These are phyloP conservation scores for Rhodinocichla rosea DNA, from an alignment of 2,113 vertebrate genomes.

Conservation along the genomic window DNA sequence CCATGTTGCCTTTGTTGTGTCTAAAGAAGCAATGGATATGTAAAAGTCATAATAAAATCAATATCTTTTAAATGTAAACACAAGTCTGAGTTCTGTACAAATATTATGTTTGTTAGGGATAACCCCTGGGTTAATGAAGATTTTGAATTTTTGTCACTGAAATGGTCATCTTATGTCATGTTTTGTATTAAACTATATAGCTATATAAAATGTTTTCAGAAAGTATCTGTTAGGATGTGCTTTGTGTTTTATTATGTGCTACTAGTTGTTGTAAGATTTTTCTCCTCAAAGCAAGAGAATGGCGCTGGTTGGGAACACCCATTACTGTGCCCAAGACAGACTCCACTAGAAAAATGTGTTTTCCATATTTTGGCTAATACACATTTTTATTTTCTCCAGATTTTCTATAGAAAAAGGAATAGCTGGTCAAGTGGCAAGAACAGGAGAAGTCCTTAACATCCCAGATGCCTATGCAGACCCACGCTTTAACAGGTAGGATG, in stretches of 20 bases:
- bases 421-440: slow-evolving; percentile 95
- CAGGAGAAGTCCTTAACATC: slow-evolving; percentile 97
- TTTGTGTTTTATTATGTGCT: background rate
- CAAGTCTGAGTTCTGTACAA: background rate
- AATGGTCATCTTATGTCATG: background rate
- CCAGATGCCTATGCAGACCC: slow-evolving; percentile 99
- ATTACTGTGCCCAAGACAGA: background rate
- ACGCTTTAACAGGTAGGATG: slow-evolving; percentile 92
- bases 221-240: background rate
- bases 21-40: background rate
- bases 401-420: slow-evolving; percentile 99
- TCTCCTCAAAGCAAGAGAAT: slow-evolving; percentile 21
- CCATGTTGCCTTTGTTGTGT: background rate
- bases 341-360: background rate
- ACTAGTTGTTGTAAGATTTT: background rate
- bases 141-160: background rate
- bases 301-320: background rate
- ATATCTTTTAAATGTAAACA: background rate
- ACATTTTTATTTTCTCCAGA: slow-evolving; percentile 68
- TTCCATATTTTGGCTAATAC: background rate
- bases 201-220: background rate
- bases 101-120: background rate
- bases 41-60: background rate
- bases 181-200: background rate
- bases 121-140: background rate